Evolutionary conservation across 2,797 vertebrate genomes (phyloP).

Genomic region (Neosilurus mollespiculum): DNA sequence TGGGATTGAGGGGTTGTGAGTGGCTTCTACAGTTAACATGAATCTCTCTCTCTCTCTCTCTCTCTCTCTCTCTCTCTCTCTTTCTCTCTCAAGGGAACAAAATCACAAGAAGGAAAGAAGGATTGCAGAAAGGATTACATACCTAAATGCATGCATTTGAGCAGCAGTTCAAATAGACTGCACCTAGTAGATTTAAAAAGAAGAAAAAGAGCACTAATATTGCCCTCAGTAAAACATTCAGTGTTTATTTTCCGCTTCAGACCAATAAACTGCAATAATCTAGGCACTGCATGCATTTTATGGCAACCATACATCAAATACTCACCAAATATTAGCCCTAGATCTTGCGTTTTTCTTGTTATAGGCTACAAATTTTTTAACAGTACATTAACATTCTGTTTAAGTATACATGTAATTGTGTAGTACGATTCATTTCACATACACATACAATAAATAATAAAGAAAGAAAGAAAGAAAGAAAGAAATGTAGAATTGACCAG

Average conservation of each 20-base stretch:
- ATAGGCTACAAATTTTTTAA: background rate
- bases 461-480: too few species aligned
- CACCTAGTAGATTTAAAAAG: constrained; percentile 62
- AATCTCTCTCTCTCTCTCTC: background rate
- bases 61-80: background rate
- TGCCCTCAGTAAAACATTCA: constrained; percentile 52
- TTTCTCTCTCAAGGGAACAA: constrained; percentile 13
- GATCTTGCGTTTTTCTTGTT: background rate
- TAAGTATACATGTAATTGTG: background rate
- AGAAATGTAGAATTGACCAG: background rate
- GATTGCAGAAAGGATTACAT: constrained; percentile 48
- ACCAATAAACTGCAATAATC: constrained; percentile 38
- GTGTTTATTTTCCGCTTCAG: constrained; percentile 32
- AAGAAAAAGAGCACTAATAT: constrained; percentile 62
- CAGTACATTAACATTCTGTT: background rate
- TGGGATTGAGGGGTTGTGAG: constrained; percentile 35
- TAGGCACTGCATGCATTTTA: constrained; percentile 7
- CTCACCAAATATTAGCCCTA: background rate
- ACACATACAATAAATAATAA: too few species aligned
- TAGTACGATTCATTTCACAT: background rate
- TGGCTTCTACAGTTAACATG: constrained; percentile 21
- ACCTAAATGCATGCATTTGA: constrained; percentile 71
- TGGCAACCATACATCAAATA: constrained; percentile 7
- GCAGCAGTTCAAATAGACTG: constrained; percentile 67
- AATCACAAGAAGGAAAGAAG: constrained; percentile 37